Percentiles rank a stretch among this genome's conserved stretches.
Evolutionary conservation across 1,140 invertebrate species (phyloP).

Genomic region (Neomicropteryx cornuta): DNA sequence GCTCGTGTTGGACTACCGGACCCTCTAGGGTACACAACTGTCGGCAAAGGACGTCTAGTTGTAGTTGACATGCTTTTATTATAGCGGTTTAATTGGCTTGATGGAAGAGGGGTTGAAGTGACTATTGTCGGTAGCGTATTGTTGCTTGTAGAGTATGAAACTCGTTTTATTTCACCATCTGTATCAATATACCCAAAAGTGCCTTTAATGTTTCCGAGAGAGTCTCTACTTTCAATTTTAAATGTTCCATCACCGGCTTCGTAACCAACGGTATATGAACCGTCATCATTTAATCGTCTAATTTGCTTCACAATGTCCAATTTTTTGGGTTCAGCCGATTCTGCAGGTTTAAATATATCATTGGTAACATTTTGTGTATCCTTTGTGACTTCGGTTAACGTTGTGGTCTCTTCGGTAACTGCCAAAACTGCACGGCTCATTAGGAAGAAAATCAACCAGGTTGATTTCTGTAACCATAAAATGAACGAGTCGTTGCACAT

Average conservation of each 20-base stretch:
- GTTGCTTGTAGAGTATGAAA: slow-evolving; percentile 59
- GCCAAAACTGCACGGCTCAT: slow-evolving; percentile 10
- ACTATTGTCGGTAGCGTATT: slow-evolving; percentile 28
- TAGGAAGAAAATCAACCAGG: slow-evolving; percentile 15
- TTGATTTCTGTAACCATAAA: slow-evolving; percentile 17
- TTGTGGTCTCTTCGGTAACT: slow-evolving; percentile 22
- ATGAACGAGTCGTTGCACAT: too few relatives aligned
- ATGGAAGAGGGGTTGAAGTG: slow-evolving; percentile 31
- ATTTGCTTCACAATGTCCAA: slow-evolving; percentile 63
- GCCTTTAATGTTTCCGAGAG: slow-evolving; percentile 71
- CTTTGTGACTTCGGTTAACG: slow-evolving; percentile 13
- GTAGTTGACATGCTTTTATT: slow-evolving; percentile 36
- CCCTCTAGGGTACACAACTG: slow-evolving; percentile 35
- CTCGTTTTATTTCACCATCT: slow-evolving; percentile 67
- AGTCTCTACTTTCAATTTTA: slow-evolving; percentile 73
- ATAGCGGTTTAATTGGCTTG: slow-evolving; percentile 28
- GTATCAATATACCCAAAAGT: slow-evolving; percentile 78
- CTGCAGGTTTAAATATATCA: slow-evolving; percentile 40
- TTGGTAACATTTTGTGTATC: slow-evolving; percentile 23
- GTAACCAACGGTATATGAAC: slow-evolving; percentile 75
- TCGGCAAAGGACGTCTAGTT: slow-evolving; percentile 32
- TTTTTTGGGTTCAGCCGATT: slow-evolving; percentile 43
- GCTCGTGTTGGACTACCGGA: slow-evolving; percentile 35
- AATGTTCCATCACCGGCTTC: slow-evolving; percentile 76
- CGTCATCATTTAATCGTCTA: slow-evolving; percentile 69